Percentiles rank a stretch among this genome's conserved stretches.
These are phyloP conservation scores for Drosophila parvula DNA, from an alignment of 1,140 invertebrate species.

Conservation along the genomic window DNA sequence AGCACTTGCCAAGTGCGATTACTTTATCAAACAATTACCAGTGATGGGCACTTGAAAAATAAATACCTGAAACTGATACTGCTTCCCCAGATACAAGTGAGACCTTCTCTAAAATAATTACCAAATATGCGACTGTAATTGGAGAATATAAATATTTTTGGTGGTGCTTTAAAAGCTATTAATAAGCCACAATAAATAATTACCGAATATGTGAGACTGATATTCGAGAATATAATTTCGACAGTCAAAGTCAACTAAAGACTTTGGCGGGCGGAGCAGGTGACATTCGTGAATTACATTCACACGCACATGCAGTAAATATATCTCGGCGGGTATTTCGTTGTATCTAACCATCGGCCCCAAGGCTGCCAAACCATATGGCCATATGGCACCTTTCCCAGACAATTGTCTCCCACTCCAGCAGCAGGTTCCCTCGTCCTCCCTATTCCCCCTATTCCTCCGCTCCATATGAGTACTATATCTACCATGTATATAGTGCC, in stretches of 20 bases:
- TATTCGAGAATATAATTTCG: conserved; percentile 11
- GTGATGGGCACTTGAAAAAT: conserved; percentile 5
- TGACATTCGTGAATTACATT: conserved; percentile 40
- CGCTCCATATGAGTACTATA: neutral
- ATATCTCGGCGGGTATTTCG: conserved; percentile 25
- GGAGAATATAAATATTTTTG: neutral
- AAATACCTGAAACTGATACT: neutral
- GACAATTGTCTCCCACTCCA: conserved; percentile 38
- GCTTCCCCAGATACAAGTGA: no score
- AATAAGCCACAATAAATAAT: conserved; percentile 5
- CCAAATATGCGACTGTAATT: conserved; percentile 6
- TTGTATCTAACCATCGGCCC: conserved; percentile 28
- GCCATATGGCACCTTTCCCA: conserved; percentile 60
- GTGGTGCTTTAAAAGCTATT: neutral
- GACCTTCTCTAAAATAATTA: conserved; percentile 1
- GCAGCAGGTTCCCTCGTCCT: conserved; percentile 2
- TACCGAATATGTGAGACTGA: neutral
- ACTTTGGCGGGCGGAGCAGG: conserved; percentile 12
- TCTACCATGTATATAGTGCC: neutral
- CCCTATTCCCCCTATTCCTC: neutral
- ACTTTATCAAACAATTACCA: neutral
- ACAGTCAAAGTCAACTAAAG: conserved; percentile 21
- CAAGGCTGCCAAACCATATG: conserved; percentile 32
- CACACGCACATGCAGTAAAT: conserved; percentile 28
- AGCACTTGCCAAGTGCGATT: neutral